Evolutionary conservation across 2,113 vertebrate species (phyloP), one percentile per base, ranked within the genome.

Genomic region (Corythoichthys intestinalis): DNA sequence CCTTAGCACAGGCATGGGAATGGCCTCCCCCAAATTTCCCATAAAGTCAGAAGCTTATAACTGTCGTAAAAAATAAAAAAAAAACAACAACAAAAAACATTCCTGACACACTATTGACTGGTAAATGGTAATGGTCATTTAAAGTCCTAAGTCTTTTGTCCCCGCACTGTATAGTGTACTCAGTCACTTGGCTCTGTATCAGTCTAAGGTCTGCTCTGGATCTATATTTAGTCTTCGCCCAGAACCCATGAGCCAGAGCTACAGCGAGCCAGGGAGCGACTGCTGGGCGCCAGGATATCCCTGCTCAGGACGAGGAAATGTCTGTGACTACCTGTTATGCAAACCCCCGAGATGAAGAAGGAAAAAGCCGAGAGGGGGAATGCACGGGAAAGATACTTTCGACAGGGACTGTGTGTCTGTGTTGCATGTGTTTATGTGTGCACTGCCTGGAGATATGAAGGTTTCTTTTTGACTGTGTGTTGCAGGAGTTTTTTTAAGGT

Each of bases 261-360:
- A 88, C 91, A 93, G 92, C 84, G 91, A 91, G 92, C 90, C 91
- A 91, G 93, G 80, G 92, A 94, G 94, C 94, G 97, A 97, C 97
- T 94, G 94, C 84, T 92, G 92, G 97, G 95, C 97, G 96, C 97
- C 97, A 98, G 97, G 96, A 99, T 96, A 95, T 99, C 96, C 97
- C 94, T 95, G 89, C 88, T 92, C 94, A 96, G 96, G 94, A 96
- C 94, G 76, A 95, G 96, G 97, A 98, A 98, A 95, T 96, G 96
- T 95, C 94, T 97, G 95, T 93, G 93, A 94, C 95, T 96, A 98
- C 97, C 97, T 98, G 96, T 98, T 96, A 97, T 96, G 95, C 93
- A 96, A 96, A 95, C 77, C 86, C 81, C 79, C 65, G 56, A 85
- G 75, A 72, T 77, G 83, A 76, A 88, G 87, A 85, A 91, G 88